Evolutionary conservation across 2,113 vertebrate genomes (phyloP), one percentile per base, ranked within the genome.

Genomic region (Tinamus guttatus): DNA sequence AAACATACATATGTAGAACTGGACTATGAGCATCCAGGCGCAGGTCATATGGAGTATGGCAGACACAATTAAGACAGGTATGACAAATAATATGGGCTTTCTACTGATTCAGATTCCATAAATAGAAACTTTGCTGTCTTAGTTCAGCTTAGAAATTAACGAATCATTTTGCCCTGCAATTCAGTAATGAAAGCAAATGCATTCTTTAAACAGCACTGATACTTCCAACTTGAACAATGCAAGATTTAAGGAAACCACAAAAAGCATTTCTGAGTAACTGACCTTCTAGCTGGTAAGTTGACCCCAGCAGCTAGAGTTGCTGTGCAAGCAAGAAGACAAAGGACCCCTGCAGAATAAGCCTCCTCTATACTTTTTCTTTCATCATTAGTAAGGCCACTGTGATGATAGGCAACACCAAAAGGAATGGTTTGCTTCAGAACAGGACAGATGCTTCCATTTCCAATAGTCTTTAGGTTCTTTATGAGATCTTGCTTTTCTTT

Each of bases 221-320:
- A 40, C 25, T 67, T 51, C 16, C 41, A 86, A 7, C 4, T 62
- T 77, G 5, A 41, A 54, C n/a, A 79, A 75, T 41, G 27, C 38
- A 84, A 43, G 58, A 38, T 32, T 16, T 20, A 82, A 74, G 4
- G 32, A 52, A 89, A 34, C 56, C 81, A 25, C 4, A 8, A 16
- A 60, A 67, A 71, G 38, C 15, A 22, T 2, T 0, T 87, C 80
- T 81, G 28, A 9, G n/a, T 7, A 19, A 84, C 97, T 79, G 11
- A 99, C 99, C 99, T 99, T 93, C 99, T 98, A 11, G 99, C 99
- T 8, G 99, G 99, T 4, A 99, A 98, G 97, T 99, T 99, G 96
- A 99, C 97, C 20, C 99, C 99, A 11, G 99, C 99, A 52, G 99
- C 99, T 73, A 99, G 97, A 1, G 99, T 99, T 90, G 99, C 99